Percentiles rank a stretch among this genome's conserved stretches.
Conservation (phyloP, 2,797 vertebrate species). For the Adelosebastes latens region DNA sequence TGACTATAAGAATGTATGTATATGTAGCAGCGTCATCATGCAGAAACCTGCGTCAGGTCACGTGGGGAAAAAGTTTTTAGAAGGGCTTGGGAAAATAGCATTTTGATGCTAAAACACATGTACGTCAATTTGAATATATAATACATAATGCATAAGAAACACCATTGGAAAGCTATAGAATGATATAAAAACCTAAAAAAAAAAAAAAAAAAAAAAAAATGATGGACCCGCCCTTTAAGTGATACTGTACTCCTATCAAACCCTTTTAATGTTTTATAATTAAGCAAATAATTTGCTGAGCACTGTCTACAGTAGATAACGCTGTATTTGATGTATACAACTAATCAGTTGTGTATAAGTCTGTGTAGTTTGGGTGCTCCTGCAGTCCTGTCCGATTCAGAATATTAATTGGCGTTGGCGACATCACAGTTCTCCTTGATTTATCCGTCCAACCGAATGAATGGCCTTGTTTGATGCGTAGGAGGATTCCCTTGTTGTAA, state of each 20-base stretch:
- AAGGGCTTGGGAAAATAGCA: too few species aligned
- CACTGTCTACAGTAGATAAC: background rate
- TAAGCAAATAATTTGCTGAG: background rate
- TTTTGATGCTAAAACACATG: too few species aligned
- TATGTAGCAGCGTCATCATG: too few species aligned
- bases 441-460: conserved; percentile 11
- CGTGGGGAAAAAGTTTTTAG: too few species aligned
- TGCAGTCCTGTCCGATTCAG: background rate
- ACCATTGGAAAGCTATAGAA: too few species aligned
- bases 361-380: background rate
- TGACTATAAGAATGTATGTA: too few species aligned
- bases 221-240: too few species aligned
- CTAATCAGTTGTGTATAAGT: background rate
- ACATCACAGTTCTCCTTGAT: conserved; percentile 12
- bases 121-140: too few species aligned
- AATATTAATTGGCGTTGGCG: conserved; percentile 18
- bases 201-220: too few species aligned
- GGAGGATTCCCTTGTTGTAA: conserved; percentile 2
- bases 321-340: background rate
- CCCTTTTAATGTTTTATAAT: background rate
- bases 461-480: background rate
- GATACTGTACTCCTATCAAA: background rate
- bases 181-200: too few species aligned
- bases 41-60: too few species aligned
- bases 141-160: too few species aligned